Percentiles rank a stretch among this genome's conserved stretches.
Evolutionary conservation across 2,113 vertebrate species (phyloP).

Genomic region (Tragelaphus scriptus): DNA sequence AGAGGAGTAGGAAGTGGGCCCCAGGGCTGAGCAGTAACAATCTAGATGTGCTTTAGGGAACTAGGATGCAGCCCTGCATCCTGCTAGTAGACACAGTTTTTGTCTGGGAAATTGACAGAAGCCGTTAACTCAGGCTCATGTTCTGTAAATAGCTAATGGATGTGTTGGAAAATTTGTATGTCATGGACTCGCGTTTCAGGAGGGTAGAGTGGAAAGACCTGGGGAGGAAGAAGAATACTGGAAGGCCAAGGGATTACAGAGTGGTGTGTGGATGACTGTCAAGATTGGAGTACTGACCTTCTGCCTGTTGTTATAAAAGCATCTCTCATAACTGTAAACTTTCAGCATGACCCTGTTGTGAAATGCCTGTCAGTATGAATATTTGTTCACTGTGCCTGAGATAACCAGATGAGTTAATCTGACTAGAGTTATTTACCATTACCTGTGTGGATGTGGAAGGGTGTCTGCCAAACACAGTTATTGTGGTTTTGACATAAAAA

Average conservation of each 20-base stretch:
- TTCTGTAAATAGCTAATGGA: background rate
- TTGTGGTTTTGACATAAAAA: slow-evolving; percentile 49
- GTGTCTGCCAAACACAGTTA: slow-evolving; percentile 40
- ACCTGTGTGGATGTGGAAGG: slow-evolving; percentile 27
- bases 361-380: background rate
- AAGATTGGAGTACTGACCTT: background rate
- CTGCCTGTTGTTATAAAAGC: background rate
- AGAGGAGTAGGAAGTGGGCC: background rate
- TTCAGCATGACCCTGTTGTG: background rate
- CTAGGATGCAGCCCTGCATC: background rate
- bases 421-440: slow-evolving; percentile 38
- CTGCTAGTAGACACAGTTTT: background rate
- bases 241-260: background rate
- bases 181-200: background rate
- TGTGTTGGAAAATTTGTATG: background rate
- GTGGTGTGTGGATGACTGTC: background rate
- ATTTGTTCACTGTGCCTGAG: slow-evolving; percentile 3
- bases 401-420: slow-evolving; percentile 24
- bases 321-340: background rate
- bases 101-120: background rate
- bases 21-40: background rate
- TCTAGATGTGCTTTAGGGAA: background rate
- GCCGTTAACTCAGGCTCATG: background rate
- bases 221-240: background rate
- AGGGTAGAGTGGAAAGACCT: background rate